Evolutionary conservation across 2,113 vertebrate species (phyloP).

Genomic region (Poeciliopsis turrubarensis): DNA sequence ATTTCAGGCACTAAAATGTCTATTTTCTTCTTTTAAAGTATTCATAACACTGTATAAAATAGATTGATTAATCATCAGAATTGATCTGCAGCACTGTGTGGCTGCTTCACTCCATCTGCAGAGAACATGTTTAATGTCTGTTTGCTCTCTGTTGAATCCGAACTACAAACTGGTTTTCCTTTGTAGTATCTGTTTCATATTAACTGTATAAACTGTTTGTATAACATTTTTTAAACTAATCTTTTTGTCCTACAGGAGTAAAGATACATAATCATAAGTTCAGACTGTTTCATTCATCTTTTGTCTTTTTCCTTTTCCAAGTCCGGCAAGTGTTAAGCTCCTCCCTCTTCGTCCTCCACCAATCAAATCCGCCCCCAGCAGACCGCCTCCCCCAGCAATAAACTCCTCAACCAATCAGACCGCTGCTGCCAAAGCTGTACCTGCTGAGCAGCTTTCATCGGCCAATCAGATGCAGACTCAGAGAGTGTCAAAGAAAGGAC

Average conservation of each 20-base stretch:
- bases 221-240: neutral
- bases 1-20: too few species aligned
- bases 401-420: slow-evolving; percentile 55
- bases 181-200: neutral
- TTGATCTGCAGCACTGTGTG: too few species aligned
- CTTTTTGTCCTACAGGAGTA: neutral
- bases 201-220: neutral
- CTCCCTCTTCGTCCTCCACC: slow-evolving; percentile 83
- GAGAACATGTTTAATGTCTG: too few species aligned
- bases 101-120: too few species aligned
- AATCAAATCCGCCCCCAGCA: slow-evolving; percentile 83
- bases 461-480: slow-evolving; percentile 82
- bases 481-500: slow-evolving; percentile 81
- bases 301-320: slow-evolving; percentile 1
- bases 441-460: slow-evolving; percentile 55
- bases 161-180: too few species aligned
- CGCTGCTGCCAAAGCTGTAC: slow-evolving; percentile 54
- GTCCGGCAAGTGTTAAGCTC: slow-evolving; percentile 59
- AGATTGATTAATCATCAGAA: too few species aligned
- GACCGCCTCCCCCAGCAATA: slow-evolving; percentile 87
- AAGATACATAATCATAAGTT: neutral
- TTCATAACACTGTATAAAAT: too few species aligned
- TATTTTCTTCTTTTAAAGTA: too few species aligned
- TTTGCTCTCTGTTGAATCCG: too few species aligned
- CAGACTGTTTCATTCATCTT: neutral